Evolutionary conservation across 2,113 vertebrate genomes (phyloP).

Genomic region (Globicephala melas): DNA sequence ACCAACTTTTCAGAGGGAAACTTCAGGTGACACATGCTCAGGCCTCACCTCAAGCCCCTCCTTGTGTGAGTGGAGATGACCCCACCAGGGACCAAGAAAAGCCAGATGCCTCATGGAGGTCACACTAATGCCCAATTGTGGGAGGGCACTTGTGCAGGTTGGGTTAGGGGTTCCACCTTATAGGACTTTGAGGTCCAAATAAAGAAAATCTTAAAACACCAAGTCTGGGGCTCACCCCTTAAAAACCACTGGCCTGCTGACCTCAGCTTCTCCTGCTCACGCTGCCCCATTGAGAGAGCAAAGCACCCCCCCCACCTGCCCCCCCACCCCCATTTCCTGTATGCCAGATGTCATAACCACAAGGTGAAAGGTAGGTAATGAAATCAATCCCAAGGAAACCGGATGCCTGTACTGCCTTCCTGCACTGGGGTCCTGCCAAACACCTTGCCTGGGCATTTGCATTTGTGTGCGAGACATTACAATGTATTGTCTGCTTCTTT

Average conservation of each 20-base stretch:
- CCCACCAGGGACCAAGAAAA: not conserved
- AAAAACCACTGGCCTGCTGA: not conserved
- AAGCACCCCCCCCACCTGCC: not conserved
- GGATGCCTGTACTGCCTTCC: not conserved
- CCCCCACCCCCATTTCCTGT: no score
- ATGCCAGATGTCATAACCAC: not conserved
- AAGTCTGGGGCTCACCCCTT: not conserved
- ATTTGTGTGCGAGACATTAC: not conserved
- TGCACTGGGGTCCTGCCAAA: not conserved
- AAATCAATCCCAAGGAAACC: not conserved
- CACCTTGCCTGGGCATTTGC: not conserved
- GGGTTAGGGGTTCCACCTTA: not conserved
- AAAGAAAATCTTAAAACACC: not conserved
- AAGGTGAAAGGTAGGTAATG: not conserved
- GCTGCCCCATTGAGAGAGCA: not conserved
- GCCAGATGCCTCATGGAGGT: not conserved
- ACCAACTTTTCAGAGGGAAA: not conserved
- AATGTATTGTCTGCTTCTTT: not conserved
- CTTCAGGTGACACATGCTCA: not conserved
- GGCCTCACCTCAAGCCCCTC: conserved; percentile 6
- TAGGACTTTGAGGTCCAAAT: not conserved
- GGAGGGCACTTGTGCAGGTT: not conserved
- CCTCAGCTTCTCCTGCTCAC: not conserved
- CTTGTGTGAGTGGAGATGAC: not conserved
- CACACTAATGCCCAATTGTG: not conserved